Evolutionary conservation across 2,113 vertebrate species (phyloP).

Genomic region (Anser cygnoides): DNA sequence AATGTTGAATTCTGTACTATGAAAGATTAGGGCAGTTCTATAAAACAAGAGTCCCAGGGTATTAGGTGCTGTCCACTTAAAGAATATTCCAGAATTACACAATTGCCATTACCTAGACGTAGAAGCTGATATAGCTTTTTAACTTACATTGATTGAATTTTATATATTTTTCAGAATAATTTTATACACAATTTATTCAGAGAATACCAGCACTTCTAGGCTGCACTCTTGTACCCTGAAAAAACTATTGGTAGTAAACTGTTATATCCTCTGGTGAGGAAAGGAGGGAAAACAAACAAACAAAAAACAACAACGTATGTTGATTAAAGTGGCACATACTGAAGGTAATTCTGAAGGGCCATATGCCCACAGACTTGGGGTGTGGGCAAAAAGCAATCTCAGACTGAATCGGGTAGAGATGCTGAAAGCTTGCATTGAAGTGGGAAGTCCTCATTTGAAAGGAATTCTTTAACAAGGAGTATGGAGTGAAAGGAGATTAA

Average conservation of each 20-base stretch:
- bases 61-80: not conserved
- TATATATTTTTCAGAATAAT: not conserved
- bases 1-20: constrained; percentile 1
- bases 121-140: not conserved
- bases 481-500: not conserved
- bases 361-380: not conserved
- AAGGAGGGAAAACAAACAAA: not conserved
- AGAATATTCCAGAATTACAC: not conserved
- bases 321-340: constrained; percentile 6
- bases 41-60: not conserved
- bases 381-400: not conserved
- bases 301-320: not conserved
- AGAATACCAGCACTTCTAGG: not conserved
- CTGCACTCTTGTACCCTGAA: not conserved
- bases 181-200: not conserved
- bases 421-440: not conserved
- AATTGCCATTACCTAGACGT: not conserved
- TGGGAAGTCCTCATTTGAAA: not conserved
- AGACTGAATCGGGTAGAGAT: not conserved
- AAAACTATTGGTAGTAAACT: not conserved
- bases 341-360: not conserved
- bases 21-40: not conserved
- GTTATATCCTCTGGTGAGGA: not conserved
- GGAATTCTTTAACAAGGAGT: not conserved
- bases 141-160: not conserved